Conservation (phyloP, 1,140 invertebrate species). For the Pogonus chalceus region DNA sequence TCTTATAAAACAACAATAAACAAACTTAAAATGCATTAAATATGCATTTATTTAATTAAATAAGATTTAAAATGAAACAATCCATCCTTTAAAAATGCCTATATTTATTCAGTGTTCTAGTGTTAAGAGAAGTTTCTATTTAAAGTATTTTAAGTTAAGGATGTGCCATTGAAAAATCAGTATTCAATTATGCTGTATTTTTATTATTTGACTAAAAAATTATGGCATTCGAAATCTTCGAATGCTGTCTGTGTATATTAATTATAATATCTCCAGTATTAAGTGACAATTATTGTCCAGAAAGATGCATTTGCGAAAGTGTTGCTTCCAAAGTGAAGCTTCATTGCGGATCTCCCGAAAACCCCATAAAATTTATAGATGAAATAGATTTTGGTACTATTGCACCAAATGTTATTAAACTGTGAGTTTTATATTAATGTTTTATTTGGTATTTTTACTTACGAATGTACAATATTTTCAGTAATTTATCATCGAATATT, state of each 20-base stretch:
- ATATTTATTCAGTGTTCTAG: too few species aligned
- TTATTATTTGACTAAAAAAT: neutral
- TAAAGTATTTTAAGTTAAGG: neutral
- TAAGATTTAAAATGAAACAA: too few species aligned
- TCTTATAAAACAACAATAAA: too few species aligned
- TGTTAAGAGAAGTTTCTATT: too few species aligned
- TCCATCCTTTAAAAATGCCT: too few species aligned
- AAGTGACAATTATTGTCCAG: constrained; percentile 21
- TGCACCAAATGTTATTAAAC: constrained; percentile 32
- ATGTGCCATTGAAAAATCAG: neutral
- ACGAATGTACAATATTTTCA: constrained; percentile 17
- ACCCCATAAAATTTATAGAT: constrained; percentile 32
- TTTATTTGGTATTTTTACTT: constrained; percentile 12
- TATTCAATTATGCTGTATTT: neutral
- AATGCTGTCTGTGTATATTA: neutral
- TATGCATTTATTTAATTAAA: too few species aligned
- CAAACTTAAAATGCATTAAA: too few species aligned
- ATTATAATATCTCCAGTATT: neutral
- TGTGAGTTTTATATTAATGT: constrained; percentile 30
- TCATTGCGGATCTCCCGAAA: constrained; percentile 33
- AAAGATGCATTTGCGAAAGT: constrained; percentile 28
- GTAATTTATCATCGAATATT: constrained; percentile 31
- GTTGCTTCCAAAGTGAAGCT: constrained; percentile 24
- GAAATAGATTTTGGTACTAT: constrained; percentile 38
- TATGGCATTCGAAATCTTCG: neutral